These are phyloP conservation scores for Ectemnius cavifrons DNA, from an alignment of 2,888 invertebrate species.

Conservation along the genomic window DNA sequence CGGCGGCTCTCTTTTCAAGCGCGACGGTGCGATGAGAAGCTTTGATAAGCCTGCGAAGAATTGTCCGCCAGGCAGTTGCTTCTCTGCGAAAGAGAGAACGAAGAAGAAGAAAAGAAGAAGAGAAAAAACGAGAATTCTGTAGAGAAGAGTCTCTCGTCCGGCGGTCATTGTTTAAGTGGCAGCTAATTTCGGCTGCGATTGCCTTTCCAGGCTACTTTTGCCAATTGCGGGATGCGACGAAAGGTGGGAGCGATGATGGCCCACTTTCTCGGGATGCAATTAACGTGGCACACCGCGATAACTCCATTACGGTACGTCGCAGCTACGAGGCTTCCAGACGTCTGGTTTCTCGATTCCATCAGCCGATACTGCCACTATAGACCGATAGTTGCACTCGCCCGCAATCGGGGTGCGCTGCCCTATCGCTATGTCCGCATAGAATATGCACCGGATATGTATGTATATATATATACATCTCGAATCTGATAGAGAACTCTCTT, in stretches of 20 bases:
- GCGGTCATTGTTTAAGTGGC: background rate
- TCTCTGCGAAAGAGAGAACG: too few relatives aligned
- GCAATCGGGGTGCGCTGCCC: background rate
- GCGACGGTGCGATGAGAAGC: background rate
- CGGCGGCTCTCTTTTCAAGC: too few relatives aligned
- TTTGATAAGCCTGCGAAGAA: background rate
- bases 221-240: constrained; percentile 6
- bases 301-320: constrained; percentile 54
- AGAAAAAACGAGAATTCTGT: too few relatives aligned
- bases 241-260: constrained; percentile 51
- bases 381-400: background rate
- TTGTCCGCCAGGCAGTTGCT: too few relatives aligned
- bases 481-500: constrained; percentile 4
- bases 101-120: too few relatives aligned
- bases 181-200: background rate
- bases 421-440: background rate
- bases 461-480: background rate
- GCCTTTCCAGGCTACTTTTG: background rate
- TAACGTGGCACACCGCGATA: constrained; percentile 56
- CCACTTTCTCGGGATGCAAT: constrained; percentile 59
- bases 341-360: constrained; percentile 48
- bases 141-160: too few relatives aligned
- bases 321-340: constrained; percentile 56
- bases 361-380: constrained; percentile 29
- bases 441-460: background rate